These are phyloP conservation scores for Cataglyphis albicans DNA, from an alignment of 2,888 invertebrate genomes.

Conservation along the genomic window DNA sequence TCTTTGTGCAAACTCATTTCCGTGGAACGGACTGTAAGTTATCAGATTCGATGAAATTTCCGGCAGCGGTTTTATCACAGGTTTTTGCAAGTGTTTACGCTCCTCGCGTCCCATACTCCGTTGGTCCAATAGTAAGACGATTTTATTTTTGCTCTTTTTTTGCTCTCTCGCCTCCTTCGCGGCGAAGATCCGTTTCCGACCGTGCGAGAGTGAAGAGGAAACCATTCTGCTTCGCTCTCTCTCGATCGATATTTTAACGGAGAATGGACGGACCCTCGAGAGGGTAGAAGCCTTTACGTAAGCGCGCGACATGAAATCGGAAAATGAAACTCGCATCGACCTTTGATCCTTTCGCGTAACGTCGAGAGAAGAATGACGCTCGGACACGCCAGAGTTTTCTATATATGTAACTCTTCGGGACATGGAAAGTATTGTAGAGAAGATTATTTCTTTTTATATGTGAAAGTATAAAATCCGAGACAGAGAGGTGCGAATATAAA, in stretches of 20 bases:
- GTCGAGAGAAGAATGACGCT: constrained; percentile 46
- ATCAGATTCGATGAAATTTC: constrained; percentile 44
- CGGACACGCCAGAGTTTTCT: constrained; percentile 30
- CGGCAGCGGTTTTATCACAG: constrained; percentile 59
- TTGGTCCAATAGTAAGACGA: constrained; percentile 45
- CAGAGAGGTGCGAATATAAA: neutral
- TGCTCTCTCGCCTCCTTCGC: constrained; percentile 48
- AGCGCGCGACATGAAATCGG: constrained; percentile 52
- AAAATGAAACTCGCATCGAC: constrained; percentile 48
- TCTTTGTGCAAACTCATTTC: constrained; percentile 13
- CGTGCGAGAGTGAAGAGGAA: constrained; percentile 40
- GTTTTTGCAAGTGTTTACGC: constrained; percentile 70
- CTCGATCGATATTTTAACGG: constrained; percentile 75
- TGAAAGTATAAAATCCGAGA: neutral
- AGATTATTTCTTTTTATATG: neutral
- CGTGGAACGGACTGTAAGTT: constrained; percentile 12
- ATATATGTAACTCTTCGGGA: constrained; percentile 14
- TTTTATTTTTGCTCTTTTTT: constrained; percentile 59
- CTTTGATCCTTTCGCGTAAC: constrained; percentile 41
- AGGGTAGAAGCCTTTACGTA: constrained; percentile 45
- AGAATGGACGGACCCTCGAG: constrained; percentile 53
- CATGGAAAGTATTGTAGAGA: constrained; percentile 26
- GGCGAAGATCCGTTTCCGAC: constrained; percentile 63
- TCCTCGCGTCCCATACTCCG: constrained; percentile 41
- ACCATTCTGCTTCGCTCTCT: constrained; percentile 49